Evolutionary conservation across 2,113 vertebrate species (phyloP).

Genomic region (Nycticebus coucang): DNA sequence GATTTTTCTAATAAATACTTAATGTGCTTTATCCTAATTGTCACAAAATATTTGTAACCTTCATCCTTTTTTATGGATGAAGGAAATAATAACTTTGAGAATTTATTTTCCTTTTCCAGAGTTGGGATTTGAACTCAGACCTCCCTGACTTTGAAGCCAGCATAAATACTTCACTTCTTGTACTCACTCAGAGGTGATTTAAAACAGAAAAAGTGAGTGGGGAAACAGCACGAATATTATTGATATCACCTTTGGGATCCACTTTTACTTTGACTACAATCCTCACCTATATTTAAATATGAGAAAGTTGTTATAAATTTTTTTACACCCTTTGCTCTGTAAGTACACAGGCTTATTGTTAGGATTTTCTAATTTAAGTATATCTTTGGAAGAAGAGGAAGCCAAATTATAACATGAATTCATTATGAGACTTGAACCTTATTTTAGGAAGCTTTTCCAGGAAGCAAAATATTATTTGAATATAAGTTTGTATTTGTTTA

Average conservation of each 20-base stretch:
- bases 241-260: background rate
- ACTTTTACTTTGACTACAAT: conserved; percentile 15
- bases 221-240: background rate
- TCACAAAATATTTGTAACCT: background rate
- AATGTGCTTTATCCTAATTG: background rate
- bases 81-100: background rate
- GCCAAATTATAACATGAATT: background rate
- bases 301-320: background rate
- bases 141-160: background rate
- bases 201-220: background rate
- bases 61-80: background rate
- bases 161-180: background rate
- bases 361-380: conserved; percentile 12
- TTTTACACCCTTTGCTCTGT: background rate
- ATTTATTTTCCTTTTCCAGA: background rate
- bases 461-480: background rate
- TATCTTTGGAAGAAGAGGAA: background rate
- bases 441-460: conserved; percentile 24
- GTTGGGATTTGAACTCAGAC: background rate
- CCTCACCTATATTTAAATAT: background rate
- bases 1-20: background rate
- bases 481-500: background rate
- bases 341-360: background rate
- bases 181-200: background rate
- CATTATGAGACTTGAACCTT: background rate